Evolutionary conservation across 1,140 invertebrate genomes (phyloP), one percentile per base, ranked within the genome.

Genomic region (Chionoecetes opilio): DNA sequence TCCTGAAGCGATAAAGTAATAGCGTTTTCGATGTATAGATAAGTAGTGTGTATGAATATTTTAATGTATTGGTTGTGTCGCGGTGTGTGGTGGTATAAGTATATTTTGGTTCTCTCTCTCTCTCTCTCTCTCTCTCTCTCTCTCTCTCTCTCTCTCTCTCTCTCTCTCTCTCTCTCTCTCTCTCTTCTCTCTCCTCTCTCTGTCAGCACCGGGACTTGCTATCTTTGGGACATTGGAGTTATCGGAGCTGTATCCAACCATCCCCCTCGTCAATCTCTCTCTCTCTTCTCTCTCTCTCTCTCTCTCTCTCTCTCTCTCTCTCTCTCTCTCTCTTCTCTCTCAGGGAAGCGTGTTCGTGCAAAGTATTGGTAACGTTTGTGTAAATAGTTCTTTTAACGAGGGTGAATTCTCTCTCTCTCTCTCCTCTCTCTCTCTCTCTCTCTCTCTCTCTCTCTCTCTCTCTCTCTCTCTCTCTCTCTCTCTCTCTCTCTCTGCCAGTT

Each of bases 101-200:
- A 14, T 41, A 14, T 41, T 3, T 41, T 41, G 38, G 3, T 3
- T 41, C 5, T 41, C 5, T 41, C 88, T 90, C 35, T 90, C 35
- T 90, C 88, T 41, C 41, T 90, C 88, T 90, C 88, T 41, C 41
- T n/a, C 37, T 91, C 38, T 91, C 29, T 29, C 88, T 90, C 88
- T 90, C 88, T 90, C 88, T 90, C 88, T 90, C 88, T 90, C 88
- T 90, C 88, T 90, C 88, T 90, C 88, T 90, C 34, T 90, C 89
- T 91, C 37, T 91, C 37, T 91, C 89, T 46, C 41, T 91, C 89
- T 91, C 89, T 46, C 41, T 29, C 37, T 91, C 38, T 53, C 29
- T 3, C 38, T 53, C 29, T 3, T 90, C 89, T 91, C 37, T 91
- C 37, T 91, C 89, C 41, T 91, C 89, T 91, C 89, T 46, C 41